phyloP scores from a whole-genome alignment of 1,140 invertebrate species.

The Pogonomyrmex californicus region DNA sequence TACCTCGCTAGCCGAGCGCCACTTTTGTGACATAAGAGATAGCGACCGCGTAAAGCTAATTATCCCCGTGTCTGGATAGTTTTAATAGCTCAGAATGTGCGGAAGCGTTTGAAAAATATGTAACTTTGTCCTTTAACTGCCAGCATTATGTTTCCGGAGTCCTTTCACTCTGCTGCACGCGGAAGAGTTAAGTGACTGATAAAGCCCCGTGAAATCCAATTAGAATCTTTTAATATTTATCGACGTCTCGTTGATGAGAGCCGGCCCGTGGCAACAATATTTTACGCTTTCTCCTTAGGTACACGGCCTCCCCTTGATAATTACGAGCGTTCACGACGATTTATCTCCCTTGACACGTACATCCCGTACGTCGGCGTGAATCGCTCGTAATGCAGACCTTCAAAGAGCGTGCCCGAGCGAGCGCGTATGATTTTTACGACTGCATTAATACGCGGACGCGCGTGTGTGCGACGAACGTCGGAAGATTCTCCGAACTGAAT shows the following conservation, averaged over 20 bases:
- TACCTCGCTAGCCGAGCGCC: background rate
- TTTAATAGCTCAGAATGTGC: constrained; percentile 74
- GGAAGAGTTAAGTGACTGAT: constrained; percentile 77
- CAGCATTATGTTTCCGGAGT: constrained; percentile 29
- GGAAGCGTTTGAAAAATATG: constrained; percentile 56
- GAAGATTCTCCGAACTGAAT: constrained; percentile 65
- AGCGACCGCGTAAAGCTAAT: constrained; percentile 66
- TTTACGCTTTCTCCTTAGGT: constrained; percentile 64
- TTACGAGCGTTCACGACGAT: constrained; percentile 68
- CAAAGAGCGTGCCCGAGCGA: constrained; percentile 41
- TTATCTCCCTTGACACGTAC: constrained; percentile 67
- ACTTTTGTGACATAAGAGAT: constrained; percentile 17
- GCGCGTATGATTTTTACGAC: constrained; percentile 37
- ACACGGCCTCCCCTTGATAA: constrained; percentile 53
- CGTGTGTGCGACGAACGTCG: background rate
- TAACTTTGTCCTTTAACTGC: constrained; percentile 58
- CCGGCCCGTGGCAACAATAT: constrained; percentile 54
- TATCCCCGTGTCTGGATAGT: constrained; percentile 74
- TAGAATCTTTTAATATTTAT: constrained; percentile 80
- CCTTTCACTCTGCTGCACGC: constrained; percentile 18
- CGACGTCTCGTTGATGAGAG: constrained; percentile 63
- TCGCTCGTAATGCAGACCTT: constrained; percentile 48
- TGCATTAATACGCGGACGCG: constrained; percentile 27
- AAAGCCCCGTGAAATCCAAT: constrained; percentile 78
- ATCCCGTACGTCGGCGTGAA: constrained; percentile 45